Evolutionary conservation across 2,797 vertebrate species (phyloP), one percentile per base, ranked within the genome.

Genomic region (Odontamblyopus rebecca): DNA sequence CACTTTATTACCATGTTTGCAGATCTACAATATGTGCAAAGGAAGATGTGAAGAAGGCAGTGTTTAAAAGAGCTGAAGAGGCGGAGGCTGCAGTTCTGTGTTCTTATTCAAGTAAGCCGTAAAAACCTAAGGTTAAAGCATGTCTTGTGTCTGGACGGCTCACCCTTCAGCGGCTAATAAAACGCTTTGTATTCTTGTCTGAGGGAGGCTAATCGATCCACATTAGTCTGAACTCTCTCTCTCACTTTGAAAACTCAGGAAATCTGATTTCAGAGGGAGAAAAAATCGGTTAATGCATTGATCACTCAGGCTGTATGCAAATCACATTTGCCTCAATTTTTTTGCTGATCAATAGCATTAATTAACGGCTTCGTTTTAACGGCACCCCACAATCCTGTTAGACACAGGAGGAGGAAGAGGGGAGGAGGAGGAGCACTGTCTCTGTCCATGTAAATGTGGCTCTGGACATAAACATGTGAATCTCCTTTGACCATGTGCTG

Each of bases 161-260:
- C 89, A 88, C 82, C 88, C 86, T 96, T 96, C 94, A 91, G 92
- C 91, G 91, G 94, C 95, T 97, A 96, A 97, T 96, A 96, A 96
- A 95, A 93, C 81, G 88, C 89, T 94, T 93, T 92, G 93, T 92
- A 94, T 94, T 94, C 93, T 96, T 95, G 95, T 95, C 95, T 95
- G 95, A 95, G 95, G 95, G 94, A 95, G 92, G 94, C 91, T 65
- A 75, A 93, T 94, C 93, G 91, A 94, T 94, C 92, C 82, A 86
- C 91, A 93, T 94, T 93, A 92, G 91, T 87, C 91, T 90, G 86
- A 90, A 91, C 93, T 93, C 89, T 82, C 86, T 82, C 86, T 78
- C 87, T 91, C 88, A 93, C 93, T 93, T 92, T 91, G 91, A 93
- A 93, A 94, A 94, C 91, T 90, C 90, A 85, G 91, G 89, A 94